These are phyloP conservation scores for Dipodomys merriami DNA, from an alignment of 2,113 vertebrate genomes.

Conservation along the genomic window DNA sequence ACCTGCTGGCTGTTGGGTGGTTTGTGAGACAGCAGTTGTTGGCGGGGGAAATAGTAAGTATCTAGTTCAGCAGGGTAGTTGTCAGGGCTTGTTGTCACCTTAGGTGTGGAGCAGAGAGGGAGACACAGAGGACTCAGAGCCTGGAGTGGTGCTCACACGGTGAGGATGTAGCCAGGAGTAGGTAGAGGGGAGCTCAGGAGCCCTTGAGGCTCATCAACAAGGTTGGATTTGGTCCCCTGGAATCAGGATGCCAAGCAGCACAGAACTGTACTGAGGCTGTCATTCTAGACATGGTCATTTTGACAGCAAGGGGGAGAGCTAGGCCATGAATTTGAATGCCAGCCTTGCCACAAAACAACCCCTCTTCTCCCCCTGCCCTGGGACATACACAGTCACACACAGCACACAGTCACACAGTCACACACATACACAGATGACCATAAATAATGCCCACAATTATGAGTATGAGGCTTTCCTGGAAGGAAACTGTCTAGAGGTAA, in stretches of 20 bases:
- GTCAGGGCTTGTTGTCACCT: neutral
- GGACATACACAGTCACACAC: no score
- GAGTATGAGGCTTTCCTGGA: neutral
- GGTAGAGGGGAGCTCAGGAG: neutral
- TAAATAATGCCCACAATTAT: no score
- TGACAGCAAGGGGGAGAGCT: neutral
- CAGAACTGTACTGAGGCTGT: neutral
- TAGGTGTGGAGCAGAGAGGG: neutral
- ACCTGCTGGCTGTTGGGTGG: neutral
- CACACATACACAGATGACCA: neutral
- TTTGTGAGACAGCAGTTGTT: neutral
- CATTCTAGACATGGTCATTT: neutral
- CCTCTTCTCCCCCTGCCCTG: no score
- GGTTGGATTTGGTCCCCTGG: neutral
- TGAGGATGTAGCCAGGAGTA: neutral
- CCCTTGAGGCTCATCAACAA: neutral
- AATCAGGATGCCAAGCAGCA: neutral
- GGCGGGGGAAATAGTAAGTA: neutral
- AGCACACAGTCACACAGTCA: neutral
- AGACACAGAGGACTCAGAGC: neutral
- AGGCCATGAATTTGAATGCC: no score
- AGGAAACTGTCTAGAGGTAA: slow-evolving; percentile 2
- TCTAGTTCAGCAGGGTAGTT: neutral
- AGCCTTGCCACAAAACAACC: no score
- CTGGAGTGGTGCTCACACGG: neutral